phyloP scores from a whole-genome alignment of 2,888 invertebrate genomes.

The Congeria kusceri region DNA sequence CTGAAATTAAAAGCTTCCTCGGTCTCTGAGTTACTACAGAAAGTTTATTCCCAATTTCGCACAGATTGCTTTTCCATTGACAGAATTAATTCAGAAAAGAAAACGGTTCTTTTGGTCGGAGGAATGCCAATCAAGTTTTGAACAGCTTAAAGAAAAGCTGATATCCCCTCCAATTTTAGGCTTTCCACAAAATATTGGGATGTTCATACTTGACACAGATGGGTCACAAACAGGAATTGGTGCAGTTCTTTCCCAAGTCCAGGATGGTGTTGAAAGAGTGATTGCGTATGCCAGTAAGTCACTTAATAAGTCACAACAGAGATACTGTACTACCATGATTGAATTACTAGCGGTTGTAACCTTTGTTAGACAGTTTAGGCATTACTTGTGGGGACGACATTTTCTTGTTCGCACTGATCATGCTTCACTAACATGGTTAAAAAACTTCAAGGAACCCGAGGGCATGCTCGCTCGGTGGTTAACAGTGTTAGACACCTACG shows the following conservation, averaged over 20 bases:
- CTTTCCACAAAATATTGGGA: no score
- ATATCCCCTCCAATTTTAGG: conserved; percentile 45
- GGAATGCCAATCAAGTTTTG: conserved; percentile 46
- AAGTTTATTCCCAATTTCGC: conserved; percentile 40
- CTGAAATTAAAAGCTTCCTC: no score
- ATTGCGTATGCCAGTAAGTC: conserved; percentile 52
- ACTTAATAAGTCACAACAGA: conserved; percentile 60
- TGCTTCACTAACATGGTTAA: no score
- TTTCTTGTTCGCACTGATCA: conserved; percentile 65
- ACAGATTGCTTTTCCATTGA: no score
- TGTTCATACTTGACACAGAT: conserved; percentile 66
- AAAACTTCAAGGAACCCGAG: conserved; percentile 66
- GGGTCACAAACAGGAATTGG: no score
- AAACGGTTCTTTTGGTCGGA: conserved; percentile 42
- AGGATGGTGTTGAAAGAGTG: no score
- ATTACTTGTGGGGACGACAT: conserved; percentile 52
- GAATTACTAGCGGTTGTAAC: no score
- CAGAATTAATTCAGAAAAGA: conserved; percentile 28
- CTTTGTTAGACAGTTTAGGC: no score
- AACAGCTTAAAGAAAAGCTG: no score
- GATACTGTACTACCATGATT: conserved; percentile 56
- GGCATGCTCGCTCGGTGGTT: conserved; percentile 39
- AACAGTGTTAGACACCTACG: conserved; percentile 38
- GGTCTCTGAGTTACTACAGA: conserved; percentile 44
- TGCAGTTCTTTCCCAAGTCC: no score